Conservation (phyloP, 2,888 invertebrate species). For the Caenorhabditis angaria region DNA sequence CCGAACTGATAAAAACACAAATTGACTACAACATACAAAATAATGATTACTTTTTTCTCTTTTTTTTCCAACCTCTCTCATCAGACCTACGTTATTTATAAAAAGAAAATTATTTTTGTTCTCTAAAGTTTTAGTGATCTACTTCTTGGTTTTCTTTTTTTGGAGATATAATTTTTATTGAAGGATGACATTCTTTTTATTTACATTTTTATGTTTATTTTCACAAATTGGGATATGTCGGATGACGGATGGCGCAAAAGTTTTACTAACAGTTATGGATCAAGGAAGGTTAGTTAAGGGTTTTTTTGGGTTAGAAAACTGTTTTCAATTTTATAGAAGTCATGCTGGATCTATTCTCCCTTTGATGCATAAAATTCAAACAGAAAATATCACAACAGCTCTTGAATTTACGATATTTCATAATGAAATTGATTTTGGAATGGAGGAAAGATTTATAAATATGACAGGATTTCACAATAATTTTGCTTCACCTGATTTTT, state of each 20-base stretch:
- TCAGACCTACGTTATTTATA: too few relatives aligned
- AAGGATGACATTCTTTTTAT: not conserved
- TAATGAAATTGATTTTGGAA: slow-evolving; percentile 35
- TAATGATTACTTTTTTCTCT: too few relatives aligned
- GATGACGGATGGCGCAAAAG: slow-evolving; percentile 8
- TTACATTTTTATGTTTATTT: not conserved
- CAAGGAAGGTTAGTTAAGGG: slow-evolving; percentile 28
- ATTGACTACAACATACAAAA: too few relatives aligned
- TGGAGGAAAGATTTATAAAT: slow-evolving; percentile 36
- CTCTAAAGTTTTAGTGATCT: not conserved
- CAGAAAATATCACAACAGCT: slow-evolving; percentile 28
- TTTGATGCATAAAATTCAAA: slow-evolving; percentile 32
- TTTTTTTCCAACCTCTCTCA: too few relatives aligned
- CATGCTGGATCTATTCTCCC: slow-evolving; percentile 42
- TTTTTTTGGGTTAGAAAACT: not conserved
- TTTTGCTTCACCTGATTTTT: slow-evolving; percentile 30
- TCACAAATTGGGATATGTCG: not conserved
- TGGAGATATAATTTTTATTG: too few relatives aligned
- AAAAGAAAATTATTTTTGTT: not conserved
- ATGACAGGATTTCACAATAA: slow-evolving; percentile 27
- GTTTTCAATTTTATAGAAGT: slow-evolving; percentile 21
- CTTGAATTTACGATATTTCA: slow-evolving; percentile 17
- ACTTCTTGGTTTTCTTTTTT: not conserved
- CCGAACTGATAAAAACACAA: too few relatives aligned
- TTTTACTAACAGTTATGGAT: slow-evolving; percentile 38